These are phyloP conservation scores for Takifugu flavidus DNA, from an alignment of 2,113 vertebrate genomes.

Conservation along the genomic window DNA sequence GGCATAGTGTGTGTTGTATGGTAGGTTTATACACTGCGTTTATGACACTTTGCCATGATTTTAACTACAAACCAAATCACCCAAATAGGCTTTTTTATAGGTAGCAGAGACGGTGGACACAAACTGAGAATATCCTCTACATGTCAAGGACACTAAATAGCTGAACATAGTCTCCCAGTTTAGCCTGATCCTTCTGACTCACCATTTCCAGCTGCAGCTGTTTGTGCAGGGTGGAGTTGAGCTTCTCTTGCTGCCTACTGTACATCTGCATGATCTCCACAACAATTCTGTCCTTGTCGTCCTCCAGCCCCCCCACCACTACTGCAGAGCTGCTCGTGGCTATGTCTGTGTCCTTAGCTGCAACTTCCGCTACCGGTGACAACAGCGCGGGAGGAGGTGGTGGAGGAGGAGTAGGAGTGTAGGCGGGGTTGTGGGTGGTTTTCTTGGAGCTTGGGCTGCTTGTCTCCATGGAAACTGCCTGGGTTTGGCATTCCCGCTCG, in stretches of 20 bases:
- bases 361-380: constrained; percentile 43
- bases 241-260: constrained; percentile 90
- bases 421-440: constrained; percentile 72
- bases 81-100: no score
- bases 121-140: constrained; percentile 36
- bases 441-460: constrained; percentile 62
- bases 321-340: constrained; percentile 30
- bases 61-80: background rate
- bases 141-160: constrained; percentile 38
- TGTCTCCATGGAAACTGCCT: constrained; percentile 69
- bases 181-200: constrained; percentile 42
- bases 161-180: constrained; percentile 15
- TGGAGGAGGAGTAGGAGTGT: constrained; percentile 39
- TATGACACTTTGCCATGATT: no score
- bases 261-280: constrained; percentile 97
- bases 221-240: constrained; percentile 89
- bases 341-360: constrained; percentile 63
- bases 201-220: constrained; percentile 96
- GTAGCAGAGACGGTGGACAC: constrained; percentile 6
- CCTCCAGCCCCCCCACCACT: constrained; percentile 75
- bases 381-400: constrained; percentile 31
- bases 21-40: no score
- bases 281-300: constrained; percentile 94
- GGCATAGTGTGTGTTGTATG: no score
- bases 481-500: constrained; percentile 63